phyloP scores from a whole-genome alignment of 2,797 vertebrate species.

The Sebastes steindachneri region DNA sequence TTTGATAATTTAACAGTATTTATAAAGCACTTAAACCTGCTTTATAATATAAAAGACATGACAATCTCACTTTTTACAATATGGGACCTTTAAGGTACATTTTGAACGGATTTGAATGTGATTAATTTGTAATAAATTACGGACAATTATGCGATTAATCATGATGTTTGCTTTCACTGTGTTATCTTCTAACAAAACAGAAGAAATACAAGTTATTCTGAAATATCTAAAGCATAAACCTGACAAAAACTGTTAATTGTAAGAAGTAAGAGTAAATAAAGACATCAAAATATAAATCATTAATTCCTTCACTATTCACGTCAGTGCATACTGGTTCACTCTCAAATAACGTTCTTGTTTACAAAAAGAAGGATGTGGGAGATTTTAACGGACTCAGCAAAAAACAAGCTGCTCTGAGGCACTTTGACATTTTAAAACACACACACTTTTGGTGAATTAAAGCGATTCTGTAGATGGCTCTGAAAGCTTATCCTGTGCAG shows the following conservation, averaged over 20 bases:
- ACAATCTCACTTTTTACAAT: too few species aligned
- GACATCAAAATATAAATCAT: not conserved
- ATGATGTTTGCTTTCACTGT: not conserved
- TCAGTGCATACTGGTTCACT: conserved; percentile 4
- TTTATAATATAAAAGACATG: too few species aligned
- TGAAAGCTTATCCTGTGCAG: conserved; percentile 80
- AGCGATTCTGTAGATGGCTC: conserved; percentile 65
- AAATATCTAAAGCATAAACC: not conserved
- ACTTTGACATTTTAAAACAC: conserved; percentile 68
- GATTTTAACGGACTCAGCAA: conserved; percentile 70
- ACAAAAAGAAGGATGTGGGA: conserved; percentile 48
- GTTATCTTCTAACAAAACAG: not conserved
- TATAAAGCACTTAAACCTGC: too few species aligned
- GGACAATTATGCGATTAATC: too few species aligned
- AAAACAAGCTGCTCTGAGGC: conserved; percentile 58
- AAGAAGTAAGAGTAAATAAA: not conserved
- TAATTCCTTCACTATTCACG: not conserved
- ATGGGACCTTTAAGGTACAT: too few species aligned
- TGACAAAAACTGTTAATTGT: not conserved
- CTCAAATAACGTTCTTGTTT: conserved; percentile 59
- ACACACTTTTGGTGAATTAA: conserved; percentile 74
- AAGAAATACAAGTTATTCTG: not conserved
- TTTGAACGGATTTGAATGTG: too few species aligned
- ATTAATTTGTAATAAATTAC: too few species aligned
- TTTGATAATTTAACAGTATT: too few species aligned